phyloP scores from a whole-genome alignment of 2,797 vertebrate species.

The Cossypha dichroa region DNA sequence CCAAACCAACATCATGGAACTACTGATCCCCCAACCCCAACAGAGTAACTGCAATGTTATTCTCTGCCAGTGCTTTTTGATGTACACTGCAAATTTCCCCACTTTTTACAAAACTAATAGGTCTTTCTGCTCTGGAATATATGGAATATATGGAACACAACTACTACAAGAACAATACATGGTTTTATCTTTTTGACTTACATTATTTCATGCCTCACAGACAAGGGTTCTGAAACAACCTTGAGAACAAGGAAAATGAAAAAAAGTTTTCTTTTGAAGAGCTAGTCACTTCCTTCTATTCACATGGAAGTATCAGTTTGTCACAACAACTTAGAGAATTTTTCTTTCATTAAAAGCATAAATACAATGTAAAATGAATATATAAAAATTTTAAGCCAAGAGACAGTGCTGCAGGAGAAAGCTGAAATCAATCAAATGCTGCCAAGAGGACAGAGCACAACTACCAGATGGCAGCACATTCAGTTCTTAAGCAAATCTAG shows the following conservation, averaged over 20 bases:
- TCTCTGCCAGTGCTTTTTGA: neutral
- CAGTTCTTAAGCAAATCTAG: constrained; percentile 34
- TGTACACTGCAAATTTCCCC: neutral
- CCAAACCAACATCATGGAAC: neutral
- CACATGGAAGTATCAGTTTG: neutral
- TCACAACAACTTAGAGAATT: neutral
- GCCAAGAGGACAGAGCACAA: constrained; percentile 47
- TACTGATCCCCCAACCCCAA: neutral
- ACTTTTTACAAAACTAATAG: neutral
- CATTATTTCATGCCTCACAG: neutral
- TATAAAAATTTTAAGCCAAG: neutral
- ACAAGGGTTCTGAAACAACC: neutral
- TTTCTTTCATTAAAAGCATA: neutral
- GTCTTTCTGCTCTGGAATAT: neutral
- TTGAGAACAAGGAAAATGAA: neutral
- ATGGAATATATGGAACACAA: neutral
- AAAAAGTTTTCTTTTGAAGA: neutral
- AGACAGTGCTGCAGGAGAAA: neutral
- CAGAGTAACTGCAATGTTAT: neutral
- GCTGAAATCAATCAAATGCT: neutral
- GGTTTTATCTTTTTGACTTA: neutral
- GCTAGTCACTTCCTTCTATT: neutral
- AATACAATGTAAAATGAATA: neutral
- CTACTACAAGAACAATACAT: neutral
- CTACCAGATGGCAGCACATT: constrained; percentile 57